A percentile compares a stretch with the other conserved stretches of the same genome.
Evolutionary conservation across 2,113 vertebrate species (phyloP).

Genomic region (Australoheros scitulus): DNA sequence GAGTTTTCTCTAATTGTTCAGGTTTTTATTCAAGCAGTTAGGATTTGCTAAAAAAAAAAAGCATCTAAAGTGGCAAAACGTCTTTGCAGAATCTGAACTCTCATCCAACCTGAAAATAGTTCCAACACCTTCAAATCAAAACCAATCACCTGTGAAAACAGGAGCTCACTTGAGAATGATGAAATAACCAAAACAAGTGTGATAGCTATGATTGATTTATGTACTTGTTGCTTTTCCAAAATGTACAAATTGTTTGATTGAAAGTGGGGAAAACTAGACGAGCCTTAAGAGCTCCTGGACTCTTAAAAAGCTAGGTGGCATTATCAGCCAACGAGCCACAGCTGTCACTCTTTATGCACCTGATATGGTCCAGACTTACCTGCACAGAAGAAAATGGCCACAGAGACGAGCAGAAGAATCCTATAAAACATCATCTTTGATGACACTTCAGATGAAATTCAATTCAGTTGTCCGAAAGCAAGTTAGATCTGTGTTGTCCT

Average conservation of each 20-base stretch:
- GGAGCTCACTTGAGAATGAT: not conserved
- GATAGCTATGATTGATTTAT: not conserved
- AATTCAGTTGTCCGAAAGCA: not conserved
- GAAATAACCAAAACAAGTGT: not conserved
- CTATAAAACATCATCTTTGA: conserved; percentile 59
- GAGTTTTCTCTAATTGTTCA: too few species aligned
- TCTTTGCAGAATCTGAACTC: too few species aligned
- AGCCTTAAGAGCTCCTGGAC: not conserved
- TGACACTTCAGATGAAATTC: not conserved
- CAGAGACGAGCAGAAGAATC: conserved; percentile 45
- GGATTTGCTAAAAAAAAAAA: too few species aligned
- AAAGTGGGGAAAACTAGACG: not conserved
- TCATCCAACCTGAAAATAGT: too few species aligned
- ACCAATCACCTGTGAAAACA: not conserved
- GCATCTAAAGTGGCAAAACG: too few species aligned
- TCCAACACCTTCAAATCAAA: not conserved
- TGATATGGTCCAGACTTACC: conserved; percentile 34
- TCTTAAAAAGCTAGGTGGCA: not conserved
- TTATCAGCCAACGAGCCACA: not conserved
- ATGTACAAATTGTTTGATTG: not conserved
- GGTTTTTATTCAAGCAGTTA: not conserved
- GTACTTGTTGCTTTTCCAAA: not conserved
- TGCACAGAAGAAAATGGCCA: conserved; percentile 41
- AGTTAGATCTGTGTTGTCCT: not conserved
- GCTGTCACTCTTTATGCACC: not conserved